Evolutionary conservation across 2,888 invertebrate genomes (phyloP), one percentile per base, ranked within the genome.

Genomic region (Pristionchus mayeri): DNA sequence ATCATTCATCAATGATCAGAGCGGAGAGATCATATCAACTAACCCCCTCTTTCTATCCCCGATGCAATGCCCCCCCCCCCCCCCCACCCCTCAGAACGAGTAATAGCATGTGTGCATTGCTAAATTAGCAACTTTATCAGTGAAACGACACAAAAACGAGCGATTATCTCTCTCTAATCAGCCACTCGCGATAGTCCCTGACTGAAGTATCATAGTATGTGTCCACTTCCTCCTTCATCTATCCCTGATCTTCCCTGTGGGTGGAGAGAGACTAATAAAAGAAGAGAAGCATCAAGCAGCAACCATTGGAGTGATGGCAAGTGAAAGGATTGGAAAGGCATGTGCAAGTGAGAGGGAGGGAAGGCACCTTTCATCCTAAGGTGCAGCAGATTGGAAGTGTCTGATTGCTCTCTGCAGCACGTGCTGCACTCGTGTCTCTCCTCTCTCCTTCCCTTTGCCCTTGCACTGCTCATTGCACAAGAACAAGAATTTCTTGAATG

Each of bases 401-500:
- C 44, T 44, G 44, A 9, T 9, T 6, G 44, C 6, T 9, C 6
- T 6, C 44, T 44, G 44, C 44, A 44, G 44, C 44, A 44, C 7
- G 7, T 44, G 44, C 44, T 9, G 44, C 44, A n/a, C n/a, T 44
- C 13, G 7, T 44, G 13, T 13, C 44, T 44, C 44, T 44, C 71
- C 44, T 71, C 21, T 40, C 40, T 40, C 54, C n/a, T 21, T 54
- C 54, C 21, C 37, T 71, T 18, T 44, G 37, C 11, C 71, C n/a
- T 4, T 37, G 67, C 67, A n/a, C 40, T 44, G 40, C 37, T 44
- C 40, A 71, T 71, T 71, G 37, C 71, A 40, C 71, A 71, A 71
- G 71, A 71, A 71, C 71, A 37, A 34, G 71, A 71, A 71, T 71
- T 71, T 71, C 71, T 71, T 71, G 71, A 40, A 24, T 24, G 71